Percentiles rank a stretch among this genome's conserved stretches.
Conservation (phyloP, 2,888 invertebrate species). For the Ophion ellenae region DNA sequence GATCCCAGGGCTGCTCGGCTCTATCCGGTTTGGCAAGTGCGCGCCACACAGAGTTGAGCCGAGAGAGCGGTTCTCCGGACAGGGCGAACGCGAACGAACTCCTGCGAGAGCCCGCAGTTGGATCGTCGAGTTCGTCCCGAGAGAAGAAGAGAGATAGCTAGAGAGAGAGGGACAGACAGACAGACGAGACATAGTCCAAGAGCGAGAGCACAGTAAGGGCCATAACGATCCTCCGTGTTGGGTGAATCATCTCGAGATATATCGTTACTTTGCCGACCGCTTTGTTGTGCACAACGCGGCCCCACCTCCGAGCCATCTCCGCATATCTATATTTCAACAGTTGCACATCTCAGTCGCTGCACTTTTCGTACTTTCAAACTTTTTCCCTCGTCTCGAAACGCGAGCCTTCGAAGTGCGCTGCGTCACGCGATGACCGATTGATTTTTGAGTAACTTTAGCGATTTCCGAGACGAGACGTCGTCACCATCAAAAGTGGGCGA, state of each 20-base stretch:
- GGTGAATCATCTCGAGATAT: constrained; percentile 74
- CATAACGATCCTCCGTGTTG: constrained; percentile 67
- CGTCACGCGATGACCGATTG: too few species aligned
- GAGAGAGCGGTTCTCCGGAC: constrained; percentile 57
- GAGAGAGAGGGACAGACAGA: constrained; percentile 4
- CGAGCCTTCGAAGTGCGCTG: not conserved
- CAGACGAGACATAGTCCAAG: constrained; percentile 21
- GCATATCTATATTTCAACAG: not conserved
- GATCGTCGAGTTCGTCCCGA: constrained; percentile 19
- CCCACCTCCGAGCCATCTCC: not conserved
- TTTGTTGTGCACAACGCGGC: constrained; percentile 60
- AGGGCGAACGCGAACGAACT: constrained; percentile 52
- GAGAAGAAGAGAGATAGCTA: not conserved
- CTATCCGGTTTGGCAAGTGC: constrained; percentile 77
- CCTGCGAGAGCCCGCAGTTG: constrained; percentile 3
- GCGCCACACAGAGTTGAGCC: constrained; percentile 48
- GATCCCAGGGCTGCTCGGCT: constrained; percentile 69
- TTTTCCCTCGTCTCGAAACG: not conserved
- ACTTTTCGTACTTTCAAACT: not conserved
- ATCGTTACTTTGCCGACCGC: constrained; percentile 68
- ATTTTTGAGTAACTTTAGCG: too few species aligned
- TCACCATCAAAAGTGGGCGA: too few species aligned
- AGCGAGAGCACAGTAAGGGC: constrained; percentile 40
- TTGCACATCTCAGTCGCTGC: not conserved
- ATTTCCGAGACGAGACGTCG: too few species aligned